Percentiles rank a stretch among this genome's conserved stretches.
phyloP scores from a whole-genome alignment of 2,888 invertebrate genomes.

The Drosophila quinaria region DNA sequence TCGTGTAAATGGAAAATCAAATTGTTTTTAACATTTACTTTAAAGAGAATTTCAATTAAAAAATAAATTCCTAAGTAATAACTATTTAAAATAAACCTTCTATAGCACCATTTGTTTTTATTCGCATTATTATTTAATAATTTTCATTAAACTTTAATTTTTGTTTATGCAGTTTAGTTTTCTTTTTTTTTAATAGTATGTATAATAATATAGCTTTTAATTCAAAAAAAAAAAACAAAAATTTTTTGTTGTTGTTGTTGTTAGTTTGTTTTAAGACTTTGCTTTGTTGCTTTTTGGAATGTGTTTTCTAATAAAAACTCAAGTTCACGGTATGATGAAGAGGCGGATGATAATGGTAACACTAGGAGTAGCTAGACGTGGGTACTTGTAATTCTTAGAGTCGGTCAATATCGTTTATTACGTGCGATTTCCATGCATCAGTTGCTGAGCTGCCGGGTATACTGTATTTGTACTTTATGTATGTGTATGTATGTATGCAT shows the following conservation, averaged over 20 bases:
- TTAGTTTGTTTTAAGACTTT: conserved; percentile 74
- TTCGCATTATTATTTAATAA: conserved; percentile 75
- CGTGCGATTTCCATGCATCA: conserved; percentile 21
- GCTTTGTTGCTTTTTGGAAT: conserved; percentile 81
- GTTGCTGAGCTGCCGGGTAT: conserved; percentile 22
- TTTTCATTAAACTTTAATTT: conserved; percentile 44
- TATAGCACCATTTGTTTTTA: conserved; percentile 81
- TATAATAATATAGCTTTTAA: conserved; percentile 23
- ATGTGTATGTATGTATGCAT: conserved; percentile 41
- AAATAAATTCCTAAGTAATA: conserved; percentile 61
- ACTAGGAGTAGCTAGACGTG: conserved; percentile 11
- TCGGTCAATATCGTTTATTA: conserved; percentile 37
- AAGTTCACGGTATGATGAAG: conserved; percentile 34
- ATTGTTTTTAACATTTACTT: conserved; percentile 62
- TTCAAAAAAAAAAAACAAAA: conserved; percentile 49
- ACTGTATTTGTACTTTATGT: conserved; percentile 72
- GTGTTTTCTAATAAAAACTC: conserved; percentile 74
- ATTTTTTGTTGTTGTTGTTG: conserved; percentile 46
- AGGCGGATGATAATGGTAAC: conserved; percentile 20
- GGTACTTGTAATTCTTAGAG: conserved; percentile 30
- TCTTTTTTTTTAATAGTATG: conserved; percentile 34
- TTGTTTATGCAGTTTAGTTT: conserved; percentile 38
- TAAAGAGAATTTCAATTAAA: conserved; percentile 48
- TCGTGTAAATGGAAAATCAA: conserved; percentile 73
- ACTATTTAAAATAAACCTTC: conserved; percentile 82